Conservation (phyloP, 35 echinoderm and acorn worm species). For the Diadema setosum region DNA sequence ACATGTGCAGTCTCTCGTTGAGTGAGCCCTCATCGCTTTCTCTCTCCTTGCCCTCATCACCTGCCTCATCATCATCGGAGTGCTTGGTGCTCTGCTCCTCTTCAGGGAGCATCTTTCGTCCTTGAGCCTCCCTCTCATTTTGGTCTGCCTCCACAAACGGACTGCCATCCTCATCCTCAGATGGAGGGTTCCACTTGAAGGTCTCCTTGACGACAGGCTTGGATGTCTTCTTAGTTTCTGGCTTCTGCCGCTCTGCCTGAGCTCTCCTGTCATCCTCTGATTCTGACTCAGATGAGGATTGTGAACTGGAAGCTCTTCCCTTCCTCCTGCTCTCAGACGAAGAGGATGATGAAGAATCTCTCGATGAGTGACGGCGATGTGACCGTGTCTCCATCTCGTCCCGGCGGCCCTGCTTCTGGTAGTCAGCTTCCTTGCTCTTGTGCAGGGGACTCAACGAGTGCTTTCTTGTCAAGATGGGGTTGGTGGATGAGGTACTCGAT, state of each 20-base stretch:
- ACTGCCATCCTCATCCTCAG: slow-evolving; percentile 41
- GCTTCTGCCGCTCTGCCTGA: background rate
- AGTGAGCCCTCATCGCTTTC: background rate
- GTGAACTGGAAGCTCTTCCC: background rate
- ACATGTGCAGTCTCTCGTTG: background rate
- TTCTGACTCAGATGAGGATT: background rate
- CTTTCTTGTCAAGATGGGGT: background rate
- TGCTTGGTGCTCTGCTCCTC: too few species aligned
- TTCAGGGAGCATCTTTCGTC: too few species aligned
- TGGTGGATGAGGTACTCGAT: background rate
- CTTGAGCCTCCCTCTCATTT: background rate
- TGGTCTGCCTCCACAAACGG: background rate
- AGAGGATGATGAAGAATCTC: background rate
- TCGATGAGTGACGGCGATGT: background rate
- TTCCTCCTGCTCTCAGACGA: background rate
- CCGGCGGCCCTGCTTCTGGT: too few species aligned
- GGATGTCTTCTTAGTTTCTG: slow-evolving; percentile 10
- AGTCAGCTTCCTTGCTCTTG: background rate
- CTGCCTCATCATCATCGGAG: too few species aligned
- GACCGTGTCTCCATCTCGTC: too few species aligned
- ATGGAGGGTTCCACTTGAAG: slow-evolving; percentile 59
- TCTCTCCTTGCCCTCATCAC: background rate
- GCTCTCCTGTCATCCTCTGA: background rate
- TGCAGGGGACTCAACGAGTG: background rate
- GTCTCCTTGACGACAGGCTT: slow-evolving; percentile 17